phyloP scores from a whole-genome alignment of 2,797 vertebrate species.

The Microctenopoma steveboyesi region DNA sequence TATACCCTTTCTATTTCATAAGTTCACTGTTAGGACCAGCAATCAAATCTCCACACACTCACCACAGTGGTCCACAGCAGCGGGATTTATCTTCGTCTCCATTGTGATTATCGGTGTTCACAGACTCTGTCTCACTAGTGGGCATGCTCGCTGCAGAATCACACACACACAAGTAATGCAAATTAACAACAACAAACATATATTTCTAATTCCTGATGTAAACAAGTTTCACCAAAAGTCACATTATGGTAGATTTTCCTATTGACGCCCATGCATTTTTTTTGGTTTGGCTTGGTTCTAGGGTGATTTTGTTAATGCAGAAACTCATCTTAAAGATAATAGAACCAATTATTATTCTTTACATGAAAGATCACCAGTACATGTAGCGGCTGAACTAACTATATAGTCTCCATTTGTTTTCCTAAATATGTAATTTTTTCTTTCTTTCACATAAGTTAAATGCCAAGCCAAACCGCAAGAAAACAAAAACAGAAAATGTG shows the following conservation, averaged over 20 bases:
- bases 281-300: constrained; percentile 48
- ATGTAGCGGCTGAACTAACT: too few species aligned
- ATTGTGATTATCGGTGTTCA: constrained; percentile 91
- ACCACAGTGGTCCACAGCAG: constrained; percentile 92
- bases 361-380: neutral
- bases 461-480: constrained; percentile 35
- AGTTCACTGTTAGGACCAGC: neutral
- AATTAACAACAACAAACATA: neutral
- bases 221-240: neutral
- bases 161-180: constrained; percentile 21
- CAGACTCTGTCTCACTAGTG: constrained; percentile 93
- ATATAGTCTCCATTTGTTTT: too few species aligned
- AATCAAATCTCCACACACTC: constrained; percentile 65
- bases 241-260: constrained; percentile 7
- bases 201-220: neutral
- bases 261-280: constrained; percentile 32
- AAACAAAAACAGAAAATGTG: constrained; percentile 9
- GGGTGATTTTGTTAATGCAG: neutral
- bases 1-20: neutral
- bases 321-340: neutral
- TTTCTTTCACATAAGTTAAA: neutral
- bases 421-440: too few species aligned
- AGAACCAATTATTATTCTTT: neutral
- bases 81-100: constrained; percentile 85
- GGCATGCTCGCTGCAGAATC: constrained; percentile 90